These are phyloP conservation scores for Anolis apletophallus DNA, from an alignment of 2,797 vertebrate genomes.

Conservation along the genomic window DNA sequence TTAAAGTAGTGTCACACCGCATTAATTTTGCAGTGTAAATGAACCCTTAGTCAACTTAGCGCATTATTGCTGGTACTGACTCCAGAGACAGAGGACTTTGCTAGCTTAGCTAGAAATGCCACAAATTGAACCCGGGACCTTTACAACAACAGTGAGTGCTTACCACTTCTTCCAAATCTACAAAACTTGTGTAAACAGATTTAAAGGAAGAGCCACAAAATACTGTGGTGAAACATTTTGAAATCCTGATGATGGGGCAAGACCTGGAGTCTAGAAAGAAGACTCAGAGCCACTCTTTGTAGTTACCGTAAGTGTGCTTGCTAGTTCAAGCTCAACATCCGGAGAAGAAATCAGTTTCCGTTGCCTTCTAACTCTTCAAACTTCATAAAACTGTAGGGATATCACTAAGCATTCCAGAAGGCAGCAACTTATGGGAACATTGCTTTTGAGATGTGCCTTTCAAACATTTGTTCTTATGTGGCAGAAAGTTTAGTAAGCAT, in stretches of 20 bases:
- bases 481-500: conserved; percentile 2
- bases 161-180: neutral
- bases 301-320: neutral
- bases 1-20: too few relatives aligned
- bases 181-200: too few relatives aligned
- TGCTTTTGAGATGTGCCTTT: neutral
- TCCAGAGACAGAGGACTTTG: neutral
- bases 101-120: neutral
- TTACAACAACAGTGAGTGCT: neutral
- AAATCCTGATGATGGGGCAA: neutral
- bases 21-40: too few relatives aligned
- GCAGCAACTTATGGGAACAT: neutral
- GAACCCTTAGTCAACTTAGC: too few relatives aligned
- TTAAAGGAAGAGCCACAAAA: neutral
- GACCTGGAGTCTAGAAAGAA: too few relatives aligned
- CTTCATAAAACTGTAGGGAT: neutral
- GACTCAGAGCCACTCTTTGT: neutral
- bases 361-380: neutral
- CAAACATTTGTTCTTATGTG: neutral
- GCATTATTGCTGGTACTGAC: too few relatives aligned
- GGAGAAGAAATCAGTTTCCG: neutral
- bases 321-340: neutral
- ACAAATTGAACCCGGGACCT: neutral
- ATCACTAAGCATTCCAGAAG: neutral
- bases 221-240: neutral